These are phyloP conservation scores for Cliona cf. orientalis DNA, from an alignment of 37 sponge, comb jelly and placozoan species.

Conservation along the genomic window DNA sequence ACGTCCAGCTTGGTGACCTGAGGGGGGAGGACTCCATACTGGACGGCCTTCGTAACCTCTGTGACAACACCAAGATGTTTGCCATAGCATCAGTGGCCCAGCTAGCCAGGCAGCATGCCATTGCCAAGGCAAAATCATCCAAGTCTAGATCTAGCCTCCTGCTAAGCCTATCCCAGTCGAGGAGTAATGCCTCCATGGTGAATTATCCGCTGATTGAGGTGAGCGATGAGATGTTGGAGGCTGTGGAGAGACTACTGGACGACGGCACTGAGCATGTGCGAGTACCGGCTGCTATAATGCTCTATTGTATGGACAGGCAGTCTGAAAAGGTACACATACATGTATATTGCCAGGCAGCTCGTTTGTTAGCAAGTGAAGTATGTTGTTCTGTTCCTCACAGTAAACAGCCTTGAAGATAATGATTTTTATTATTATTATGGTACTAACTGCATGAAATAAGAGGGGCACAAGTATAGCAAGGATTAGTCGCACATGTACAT, in stretches of 20 bases:
- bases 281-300: constrained; percentile 53
- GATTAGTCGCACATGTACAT: too few relatives aligned
- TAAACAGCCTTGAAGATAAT: background rate
- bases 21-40: background rate
- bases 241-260: constrained; percentile 32
- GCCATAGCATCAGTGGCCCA: constrained; percentile 34
- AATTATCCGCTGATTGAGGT: background rate
- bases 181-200: background rate
- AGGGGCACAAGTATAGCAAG: too few relatives aligned
- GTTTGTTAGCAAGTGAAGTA: too few relatives aligned
- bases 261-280: constrained; percentile 22
- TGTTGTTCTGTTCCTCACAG: background rate
- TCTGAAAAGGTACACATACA: constrained; percentile 42
- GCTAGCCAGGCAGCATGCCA: constrained; percentile 16
- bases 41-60: constrained; percentile 32
- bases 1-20: constrained; percentile 19
- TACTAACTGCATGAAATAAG: background rate
- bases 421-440: background rate
- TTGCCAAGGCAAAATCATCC: background rate
- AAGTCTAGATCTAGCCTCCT: background rate
- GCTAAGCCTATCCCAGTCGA: background rate
- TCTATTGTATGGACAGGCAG: constrained; percentile 47
- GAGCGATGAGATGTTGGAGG: constrained; percentile 1
- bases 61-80: constrained; percentile 31
- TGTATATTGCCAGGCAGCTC: too few relatives aligned